phyloP scores from a whole-genome alignment of 2,888 invertebrate genomes.

The Iphiclides podalirius region DNA sequence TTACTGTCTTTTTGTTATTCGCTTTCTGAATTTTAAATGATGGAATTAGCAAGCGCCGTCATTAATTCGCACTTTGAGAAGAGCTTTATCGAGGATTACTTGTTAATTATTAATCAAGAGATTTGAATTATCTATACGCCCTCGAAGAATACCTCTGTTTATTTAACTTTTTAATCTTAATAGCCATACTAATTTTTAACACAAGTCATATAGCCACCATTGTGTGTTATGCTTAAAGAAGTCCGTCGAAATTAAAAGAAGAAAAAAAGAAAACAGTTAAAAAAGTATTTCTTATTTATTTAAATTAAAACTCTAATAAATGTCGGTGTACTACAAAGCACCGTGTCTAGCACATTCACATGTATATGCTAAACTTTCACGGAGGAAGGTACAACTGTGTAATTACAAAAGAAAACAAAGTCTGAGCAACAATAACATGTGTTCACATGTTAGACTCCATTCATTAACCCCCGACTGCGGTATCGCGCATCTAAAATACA shows the following conservation, averaged over 20 bases:
- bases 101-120: slow-evolving; percentile 54
- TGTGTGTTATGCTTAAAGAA: too few relatives aligned
- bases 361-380: slow-evolving; percentile 15
- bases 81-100: slow-evolving; percentile 51
- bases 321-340: slow-evolving; percentile 19
- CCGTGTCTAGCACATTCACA: slow-evolving; percentile 20
- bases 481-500: slow-evolving; percentile 75
- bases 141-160: too few relatives aligned
- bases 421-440: slow-evolving; percentile 59
- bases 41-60: slow-evolving; percentile 53
- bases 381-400: slow-evolving; percentile 36
- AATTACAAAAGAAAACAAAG: slow-evolving; percentile 62
- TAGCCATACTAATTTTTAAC: too few relatives aligned
- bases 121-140: slow-evolving; percentile 32
- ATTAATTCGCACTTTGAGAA: slow-evolving; percentile 58
- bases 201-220: too few relatives aligned
- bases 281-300: too few relatives aligned
- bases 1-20: slow-evolving; percentile 75
- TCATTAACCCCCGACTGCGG: slow-evolving; percentile 59
- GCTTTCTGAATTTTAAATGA: slow-evolving; percentile 70
- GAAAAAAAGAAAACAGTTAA: slow-evolving; percentile 1
- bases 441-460: slow-evolving; percentile 68
- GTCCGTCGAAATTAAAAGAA: slow-evolving; percentile 28
- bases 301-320: background rate
- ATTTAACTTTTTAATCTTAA: too few relatives aligned